Percentiles rank a stretch among this genome's conserved stretches.
phyloP scores from a whole-genome alignment of 2,113 vertebrate species.

The Melanotaenia duboulayi region DNA sequence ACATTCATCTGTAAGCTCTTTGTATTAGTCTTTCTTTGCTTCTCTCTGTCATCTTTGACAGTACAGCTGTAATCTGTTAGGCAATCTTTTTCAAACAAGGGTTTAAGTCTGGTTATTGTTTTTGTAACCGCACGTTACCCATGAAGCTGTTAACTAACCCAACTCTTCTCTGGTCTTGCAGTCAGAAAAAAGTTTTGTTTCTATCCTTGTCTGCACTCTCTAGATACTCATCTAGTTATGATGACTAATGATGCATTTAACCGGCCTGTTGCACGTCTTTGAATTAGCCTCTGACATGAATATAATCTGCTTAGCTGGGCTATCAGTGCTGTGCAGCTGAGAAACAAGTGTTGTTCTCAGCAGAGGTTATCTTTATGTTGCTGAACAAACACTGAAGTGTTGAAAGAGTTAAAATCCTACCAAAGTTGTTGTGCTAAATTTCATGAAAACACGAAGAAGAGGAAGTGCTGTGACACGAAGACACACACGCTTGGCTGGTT shows the following conservation, averaged over 20 bases:
- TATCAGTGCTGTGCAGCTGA: neutral
- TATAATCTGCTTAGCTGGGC: conserved; percentile 31
- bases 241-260: conserved; percentile 4
- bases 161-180: neutral
- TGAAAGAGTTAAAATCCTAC: no score
- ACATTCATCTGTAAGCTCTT: no score
- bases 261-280: neutral
- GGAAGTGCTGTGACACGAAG: neutral
- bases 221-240: neutral
- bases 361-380: neutral
- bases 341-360: neutral
- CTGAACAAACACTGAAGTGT: neutral
- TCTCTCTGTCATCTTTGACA: no score
- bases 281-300: conserved; percentile 16
- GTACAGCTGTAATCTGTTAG: no score
- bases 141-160: no score
- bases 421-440: no score
- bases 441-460: no score
- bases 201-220: neutral
- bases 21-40: no score
- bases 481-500: neutral
- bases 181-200: neutral
- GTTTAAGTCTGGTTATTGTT: no score
- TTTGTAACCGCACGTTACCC: no score
- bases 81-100: no score